Evolutionary conservation across 2,113 vertebrate species (phyloP), one percentile per base, ranked within the genome.

Genomic region (Thoracochromis brauschi): DNA sequence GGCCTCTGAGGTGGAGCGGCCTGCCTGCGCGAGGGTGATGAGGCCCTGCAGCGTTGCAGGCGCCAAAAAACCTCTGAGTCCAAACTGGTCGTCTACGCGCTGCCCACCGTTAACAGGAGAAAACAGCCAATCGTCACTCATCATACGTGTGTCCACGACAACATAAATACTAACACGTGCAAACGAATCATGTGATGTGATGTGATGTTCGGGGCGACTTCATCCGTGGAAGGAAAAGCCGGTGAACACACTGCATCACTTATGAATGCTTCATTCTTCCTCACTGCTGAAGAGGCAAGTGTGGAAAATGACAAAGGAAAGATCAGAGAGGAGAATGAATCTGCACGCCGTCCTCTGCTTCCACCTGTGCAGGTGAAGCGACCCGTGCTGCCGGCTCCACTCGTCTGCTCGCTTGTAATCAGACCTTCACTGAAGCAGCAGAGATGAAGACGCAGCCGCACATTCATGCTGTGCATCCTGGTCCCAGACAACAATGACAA

Each of bases 371-470:
- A 45, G 65, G 58, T 19, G 57, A 33, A 60, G 57, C 57, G 9
- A 16, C 38, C 38, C 9, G 40, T 45, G 40, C 68, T 73, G 68
- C 8, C 4, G 14, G 68, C 14, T 2, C 68, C 40, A 47, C 40
- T 17, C 21, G 9, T 10, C 21, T 0, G 21, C 40, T 10, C 4
- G 8, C 21, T 45, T 29, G 16, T 73, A 73, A 29, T 45, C 68
- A 10, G 38, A 47, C 21, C 24, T 45, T 75, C 24, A 75, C 21
- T 29, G 40, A 75, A 75, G 24, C 40, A 47, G 68, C 24, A 35
- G 24, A 26, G 17, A 35, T 33, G 6, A 17, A 65, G 68, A 9
- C 0, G 42, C 1, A 1, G 68, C 0, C 4, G 21, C 65, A 26
- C 8, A 24, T 9, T 73, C 68, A 42, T 29, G 21, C 68, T 47